phyloP scores from a whole-genome alignment of 2,113 vertebrate genomes.

The Charina bottae region DNA sequence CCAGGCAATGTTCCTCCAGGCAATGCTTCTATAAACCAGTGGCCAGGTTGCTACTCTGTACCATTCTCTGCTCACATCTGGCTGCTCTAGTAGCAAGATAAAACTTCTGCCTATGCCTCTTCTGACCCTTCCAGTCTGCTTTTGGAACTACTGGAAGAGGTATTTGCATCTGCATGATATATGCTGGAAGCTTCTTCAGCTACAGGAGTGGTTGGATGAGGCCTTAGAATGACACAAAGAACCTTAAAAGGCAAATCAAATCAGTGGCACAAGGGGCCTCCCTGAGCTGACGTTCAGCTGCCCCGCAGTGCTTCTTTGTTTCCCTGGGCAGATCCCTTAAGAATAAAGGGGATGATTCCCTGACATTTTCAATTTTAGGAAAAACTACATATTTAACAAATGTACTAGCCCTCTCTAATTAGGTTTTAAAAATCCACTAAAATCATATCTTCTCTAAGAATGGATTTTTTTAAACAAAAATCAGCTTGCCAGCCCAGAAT shows the following conservation, averaged over 20 bases:
- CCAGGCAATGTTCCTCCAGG: background rate
- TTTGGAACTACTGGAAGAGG: background rate
- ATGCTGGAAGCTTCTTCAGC: background rate
- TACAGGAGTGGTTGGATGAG: background rate
- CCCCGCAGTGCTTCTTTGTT: background rate
- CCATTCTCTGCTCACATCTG: background rate
- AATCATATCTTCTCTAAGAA: background rate
- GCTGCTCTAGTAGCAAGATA: background rate
- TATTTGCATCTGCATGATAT: background rate
- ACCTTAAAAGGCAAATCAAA: background rate
- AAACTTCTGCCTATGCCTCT: background rate
- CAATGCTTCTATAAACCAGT: background rate
- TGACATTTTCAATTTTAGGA: slow-evolving; percentile 4
- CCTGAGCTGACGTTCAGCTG: background rate
- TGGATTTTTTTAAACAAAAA: background rate
- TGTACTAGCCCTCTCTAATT: background rate
- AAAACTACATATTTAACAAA: background rate
- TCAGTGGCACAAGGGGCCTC: background rate
- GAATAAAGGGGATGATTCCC: background rate
- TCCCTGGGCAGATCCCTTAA: background rate
- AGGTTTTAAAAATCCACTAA: background rate
- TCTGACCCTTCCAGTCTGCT: background rate
- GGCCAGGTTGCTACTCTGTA: background rate
- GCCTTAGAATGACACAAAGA: background rate
- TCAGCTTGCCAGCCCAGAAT: background rate